Evolutionary conservation across 2,113 vertebrate genomes (phyloP).

Genomic region (Platysteira castanea): DNA sequence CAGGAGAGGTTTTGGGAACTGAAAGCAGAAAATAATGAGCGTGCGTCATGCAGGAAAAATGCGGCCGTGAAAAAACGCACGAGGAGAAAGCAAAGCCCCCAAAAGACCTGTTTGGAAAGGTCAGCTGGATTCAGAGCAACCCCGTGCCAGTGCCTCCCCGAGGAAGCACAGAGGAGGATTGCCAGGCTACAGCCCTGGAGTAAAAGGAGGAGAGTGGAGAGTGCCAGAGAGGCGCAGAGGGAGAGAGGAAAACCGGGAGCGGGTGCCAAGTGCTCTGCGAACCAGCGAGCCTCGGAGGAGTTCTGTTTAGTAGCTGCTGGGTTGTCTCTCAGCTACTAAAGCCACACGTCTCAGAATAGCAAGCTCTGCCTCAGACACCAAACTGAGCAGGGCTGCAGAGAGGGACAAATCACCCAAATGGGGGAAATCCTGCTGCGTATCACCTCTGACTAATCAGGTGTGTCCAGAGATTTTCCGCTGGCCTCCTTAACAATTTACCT

Average conservation of each 20-base stretch:
- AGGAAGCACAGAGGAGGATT: background rate
- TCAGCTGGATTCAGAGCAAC: background rate
- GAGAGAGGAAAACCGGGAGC: background rate
- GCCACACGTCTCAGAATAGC: background rate
- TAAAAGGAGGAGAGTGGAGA: background rate
- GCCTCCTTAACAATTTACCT: background rate
- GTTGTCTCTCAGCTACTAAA: too few relatives aligned
- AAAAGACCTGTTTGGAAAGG: background rate
- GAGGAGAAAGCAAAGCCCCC: background rate
- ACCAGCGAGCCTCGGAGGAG: background rate
- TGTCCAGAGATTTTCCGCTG: rapidly evolving
- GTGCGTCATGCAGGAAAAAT: background rate
- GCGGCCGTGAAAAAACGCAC: background rate
- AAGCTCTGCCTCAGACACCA: background rate
- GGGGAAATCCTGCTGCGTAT: background rate
- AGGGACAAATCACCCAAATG: background rate
- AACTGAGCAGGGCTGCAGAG: background rate
- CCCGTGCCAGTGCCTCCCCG: background rate
- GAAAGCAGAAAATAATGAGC: background rate
- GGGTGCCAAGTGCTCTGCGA: background rate
- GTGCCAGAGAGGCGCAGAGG: background rate
- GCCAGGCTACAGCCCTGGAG: background rate
- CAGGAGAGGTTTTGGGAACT: background rate
- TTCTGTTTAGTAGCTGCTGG: too few relatives aligned
- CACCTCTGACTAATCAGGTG: background rate